Conservation (phyloP, 1,140 invertebrate species). For the Bombus ignitus region DNA sequence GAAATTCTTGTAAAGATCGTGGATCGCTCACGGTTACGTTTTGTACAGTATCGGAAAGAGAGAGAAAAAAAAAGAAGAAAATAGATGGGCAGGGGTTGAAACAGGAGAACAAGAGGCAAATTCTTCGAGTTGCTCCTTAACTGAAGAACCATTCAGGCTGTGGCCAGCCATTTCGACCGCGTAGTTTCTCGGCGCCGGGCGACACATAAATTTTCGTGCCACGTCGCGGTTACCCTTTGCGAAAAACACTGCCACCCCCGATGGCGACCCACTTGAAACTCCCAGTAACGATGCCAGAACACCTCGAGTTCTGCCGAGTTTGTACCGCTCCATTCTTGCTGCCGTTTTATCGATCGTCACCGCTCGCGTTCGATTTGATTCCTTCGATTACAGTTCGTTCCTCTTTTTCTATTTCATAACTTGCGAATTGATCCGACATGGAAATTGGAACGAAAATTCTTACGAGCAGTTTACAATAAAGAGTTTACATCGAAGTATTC, state of each 20-base stretch:
- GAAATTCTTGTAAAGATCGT: neutral
- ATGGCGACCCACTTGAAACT: conserved; percentile 32
- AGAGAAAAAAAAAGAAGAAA: no score
- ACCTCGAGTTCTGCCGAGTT: neutral
- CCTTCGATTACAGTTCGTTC: neutral
- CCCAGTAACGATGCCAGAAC: conserved; percentile 7
- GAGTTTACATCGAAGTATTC: neutral
- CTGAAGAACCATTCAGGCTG: conserved; percentile 38
- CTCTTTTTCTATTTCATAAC: neutral
- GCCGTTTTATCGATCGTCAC: neutral
- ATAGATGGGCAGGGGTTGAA: no score
- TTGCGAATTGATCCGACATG: neutral
- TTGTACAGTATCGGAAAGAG: neutral
- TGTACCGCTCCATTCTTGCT: neutral
- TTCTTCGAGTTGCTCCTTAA: conserved; percentile 43
- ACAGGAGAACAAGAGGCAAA: conserved; percentile 12
- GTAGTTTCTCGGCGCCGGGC: conserved; percentile 58
- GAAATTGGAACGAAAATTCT: neutral
- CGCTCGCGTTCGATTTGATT: neutral
- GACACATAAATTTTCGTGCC: conserved; percentile 64
- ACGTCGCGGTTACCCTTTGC: conserved; percentile 21
- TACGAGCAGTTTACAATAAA: neutral
- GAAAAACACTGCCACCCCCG: conserved; percentile 12
- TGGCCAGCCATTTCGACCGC: conserved; percentile 25
- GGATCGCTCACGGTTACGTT: neutral